Evolutionary conservation across 2,888 invertebrate species (phyloP), one percentile per base, ranked within the genome.

Genomic region (Malthinus flaveolus): DNA sequence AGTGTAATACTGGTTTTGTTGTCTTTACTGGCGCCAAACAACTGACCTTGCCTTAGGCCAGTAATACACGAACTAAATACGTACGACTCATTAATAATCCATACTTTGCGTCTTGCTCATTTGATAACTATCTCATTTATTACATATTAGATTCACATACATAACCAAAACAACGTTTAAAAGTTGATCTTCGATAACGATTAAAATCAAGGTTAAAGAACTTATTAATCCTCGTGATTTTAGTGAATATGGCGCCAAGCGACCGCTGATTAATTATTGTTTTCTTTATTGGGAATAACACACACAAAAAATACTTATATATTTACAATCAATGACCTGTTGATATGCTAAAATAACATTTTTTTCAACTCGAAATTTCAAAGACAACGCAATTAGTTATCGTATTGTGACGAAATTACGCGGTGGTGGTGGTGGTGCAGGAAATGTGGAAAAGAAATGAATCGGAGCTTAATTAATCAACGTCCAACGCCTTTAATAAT

Each of bases 11-110:
- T 39, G 61, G 61, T 61, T 61, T 61, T 58, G 51, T 45, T 52
- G 56, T 53, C 50, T 60, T 49, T 32, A 52, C 42, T 61, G 63
- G 63, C 63, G 63, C 63, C 63, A 59, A 37, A 53, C 47, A 50
- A 56, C 59, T 61, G 63, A 63, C 63, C 63, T 63, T 63, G 63
- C 63, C 63, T 58, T 36, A 51, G 61, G 63, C 63, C 36, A 32
- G 50, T 45, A 56, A 63, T 63, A 61, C 63, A 59, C 59, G 59
- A 61, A 61, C 63, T 56, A 61, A 56, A 63, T 63, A 61, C 7
- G 55, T 58, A 49, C 39, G 55, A 45, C 46, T 59, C 54, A 59
- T 59, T 59, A 59, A 59, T 59, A 59, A 55, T 55, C 54, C 50
- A 48, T 56, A 42, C 56, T 51, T 59, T 59, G 49, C 34, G 49